Evolutionary conservation across 2,797 vertebrate genomes (phyloP), one percentile per base, ranked within the genome.

Genomic region (Etheostoma perlongum): DNA sequence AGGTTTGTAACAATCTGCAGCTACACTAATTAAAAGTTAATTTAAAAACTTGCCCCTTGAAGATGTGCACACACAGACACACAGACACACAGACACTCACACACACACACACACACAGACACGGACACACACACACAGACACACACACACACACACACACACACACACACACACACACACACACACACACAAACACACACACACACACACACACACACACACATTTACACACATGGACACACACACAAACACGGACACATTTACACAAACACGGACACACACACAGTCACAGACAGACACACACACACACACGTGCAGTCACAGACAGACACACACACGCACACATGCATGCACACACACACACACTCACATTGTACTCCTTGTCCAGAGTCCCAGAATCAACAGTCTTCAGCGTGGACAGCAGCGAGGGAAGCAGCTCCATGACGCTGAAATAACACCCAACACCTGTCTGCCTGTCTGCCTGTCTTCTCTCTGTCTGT

Each of bases 361-460:
- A 40, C 1, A 23, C 40, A 84, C 87, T 88, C 78, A 91, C 89
- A 2, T 0, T 80, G 80, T 64, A 91, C 73, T 91, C 77, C 61
- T 83, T 76, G 0, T 87, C 83, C 72, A 85, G 4, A 3, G 60
- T 53, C 2, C 6, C 7, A 0, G 70, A 25, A 2, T 84, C 75
- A 25, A 58, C n/a, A 0, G 40, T 1, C 76, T 6, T 88, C 58
- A 89, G 74, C 1, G 59, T 0, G 44, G 62, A 76, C 69, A 86
- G 65, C 82, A 90, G 64, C 0, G 78, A 86, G 14, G 67, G 12
- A 58, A 88, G 70, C 74, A 57, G 79, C 13, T 87, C 85, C 85
- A 84, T 82, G 3, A 49, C 60, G 33, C 33, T 36, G 2, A n/a
- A 4, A 19, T 18, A 18, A 10, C 67, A 5, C 63, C 62, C 72